These are phyloP conservation scores for Haliclystus octoradiatus DNA, from an alignment of 30 jellyfish, hydroid and myxozoan genomes.

Conservation along the genomic window DNA sequence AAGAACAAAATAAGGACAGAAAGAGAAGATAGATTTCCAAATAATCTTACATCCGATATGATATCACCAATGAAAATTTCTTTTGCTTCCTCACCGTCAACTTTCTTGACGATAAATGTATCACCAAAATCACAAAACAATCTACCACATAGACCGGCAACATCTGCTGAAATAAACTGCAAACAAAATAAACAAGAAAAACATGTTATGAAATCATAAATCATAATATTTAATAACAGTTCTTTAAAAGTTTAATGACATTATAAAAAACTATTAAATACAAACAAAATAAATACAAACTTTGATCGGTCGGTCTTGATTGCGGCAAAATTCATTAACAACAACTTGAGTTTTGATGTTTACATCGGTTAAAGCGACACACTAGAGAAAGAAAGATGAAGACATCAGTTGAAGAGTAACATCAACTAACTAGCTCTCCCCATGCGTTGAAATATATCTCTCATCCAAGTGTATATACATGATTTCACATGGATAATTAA, in stretches of 20 bases:
- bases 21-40: too few species aligned
- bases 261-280: not conserved
- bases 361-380: slow-evolving; percentile 68
- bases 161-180: slow-evolving; percentile 80
- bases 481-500: too few species aligned
- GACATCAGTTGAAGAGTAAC: too few species aligned
- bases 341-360: slow-evolving; percentile 34
- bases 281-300: slow-evolving; percentile 6
- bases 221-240: not conserved
- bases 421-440: too few species aligned
- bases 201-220: too few species aligned
- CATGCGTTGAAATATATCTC: too few species aligned
- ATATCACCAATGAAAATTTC: slow-evolving; percentile 60
- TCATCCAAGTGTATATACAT: too few species aligned
- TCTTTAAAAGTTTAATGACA: not conserved
- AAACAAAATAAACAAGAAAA: not conserved
- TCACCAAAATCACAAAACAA: slow-evolving; percentile 80
- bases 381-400: slow-evolving; percentile 24
- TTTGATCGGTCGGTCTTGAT: slow-evolving; percentile 50
- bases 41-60: too few species aligned
- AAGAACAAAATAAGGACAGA: too few species aligned
- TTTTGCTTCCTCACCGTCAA: slow-evolving; percentile 65
- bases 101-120: slow-evolving; percentile 44
- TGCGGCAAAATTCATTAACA: slow-evolving; percentile 57
- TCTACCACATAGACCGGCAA: slow-evolving; percentile 50